These are phyloP conservation scores for Synanceia verrucosa DNA, from an alignment of 2,797 vertebrate species.

Conservation along the genomic window DNA sequence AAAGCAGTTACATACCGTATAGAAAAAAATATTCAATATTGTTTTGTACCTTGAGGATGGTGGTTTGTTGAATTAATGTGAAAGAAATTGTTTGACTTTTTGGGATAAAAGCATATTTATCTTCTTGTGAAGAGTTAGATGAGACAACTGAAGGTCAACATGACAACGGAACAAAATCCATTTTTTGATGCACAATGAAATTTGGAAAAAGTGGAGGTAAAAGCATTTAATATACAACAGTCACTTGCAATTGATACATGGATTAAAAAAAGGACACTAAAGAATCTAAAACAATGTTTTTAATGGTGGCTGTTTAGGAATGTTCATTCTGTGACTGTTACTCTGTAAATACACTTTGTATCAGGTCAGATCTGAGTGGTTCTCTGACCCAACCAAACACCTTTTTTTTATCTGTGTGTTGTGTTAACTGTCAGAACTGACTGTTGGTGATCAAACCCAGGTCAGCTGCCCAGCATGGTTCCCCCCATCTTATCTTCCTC, in stretches of 20 bases:
- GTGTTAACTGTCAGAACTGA: slow-evolving; percentile 30
- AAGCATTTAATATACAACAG: too few species aligned
- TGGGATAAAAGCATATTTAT: neutral
- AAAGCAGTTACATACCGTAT: too few species aligned
- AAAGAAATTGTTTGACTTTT: neutral
- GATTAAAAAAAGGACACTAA: neutral
- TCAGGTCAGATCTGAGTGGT: slow-evolving; percentile 1
- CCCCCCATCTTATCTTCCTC: slow-evolving; percentile 53
- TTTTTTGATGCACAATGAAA: neutral
- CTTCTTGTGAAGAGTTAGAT: too few species aligned
- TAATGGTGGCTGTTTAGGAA: neutral
- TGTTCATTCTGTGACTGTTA: neutral
- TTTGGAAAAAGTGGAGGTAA: neutral
- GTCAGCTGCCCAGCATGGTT: slow-evolving; percentile 37
- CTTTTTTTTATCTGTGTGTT: slow-evolving; percentile 32
- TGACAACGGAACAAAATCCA: neutral
- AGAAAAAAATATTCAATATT: too few species aligned
- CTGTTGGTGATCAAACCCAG: slow-evolving; percentile 53
- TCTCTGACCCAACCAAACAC: slow-evolving; percentile 14
- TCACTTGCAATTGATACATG: neutral
- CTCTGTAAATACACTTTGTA: neutral
- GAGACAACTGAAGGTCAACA: neutral
- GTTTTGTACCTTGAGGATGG: neutral
- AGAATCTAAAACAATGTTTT: neutral
- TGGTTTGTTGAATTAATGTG: neutral